phyloP scores from a whole-genome alignment of 2,797 vertebrate species.

The Gadopsis marmoratus region DNA sequence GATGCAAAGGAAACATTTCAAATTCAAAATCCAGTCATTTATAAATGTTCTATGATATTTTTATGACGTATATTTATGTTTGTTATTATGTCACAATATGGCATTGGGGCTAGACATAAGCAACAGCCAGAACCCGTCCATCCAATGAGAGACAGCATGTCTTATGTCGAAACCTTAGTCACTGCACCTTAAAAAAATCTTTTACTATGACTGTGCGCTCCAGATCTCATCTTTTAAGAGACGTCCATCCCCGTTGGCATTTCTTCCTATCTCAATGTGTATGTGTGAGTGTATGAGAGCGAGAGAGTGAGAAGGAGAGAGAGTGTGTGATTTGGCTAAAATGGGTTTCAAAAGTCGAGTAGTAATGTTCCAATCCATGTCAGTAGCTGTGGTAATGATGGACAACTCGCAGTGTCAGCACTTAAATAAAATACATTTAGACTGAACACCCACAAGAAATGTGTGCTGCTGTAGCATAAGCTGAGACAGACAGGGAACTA shows the following conservation, averaged over 20 bases:
- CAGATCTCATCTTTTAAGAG: not conserved
- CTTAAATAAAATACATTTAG: not conserved
- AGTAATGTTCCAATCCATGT: not conserved
- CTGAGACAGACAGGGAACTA: conserved; percentile 4
- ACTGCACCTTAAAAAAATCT: not conserved
- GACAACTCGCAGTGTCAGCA: not conserved
- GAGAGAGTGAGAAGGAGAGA: too few relatives aligned
- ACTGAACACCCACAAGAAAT: not conserved
- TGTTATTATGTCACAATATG: not conserved
- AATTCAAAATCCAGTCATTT: not conserved
- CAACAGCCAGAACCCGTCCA: too few relatives aligned
- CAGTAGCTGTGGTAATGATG: not conserved
- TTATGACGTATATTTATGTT: not conserved
- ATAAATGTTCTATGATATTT: not conserved
- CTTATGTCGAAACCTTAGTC: too few relatives aligned
- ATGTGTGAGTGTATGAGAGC: too few relatives aligned
- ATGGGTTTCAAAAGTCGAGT: not conserved
- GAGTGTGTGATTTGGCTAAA: not conserved
- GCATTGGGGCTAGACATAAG: too few relatives aligned
- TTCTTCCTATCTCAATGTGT: too few relatives aligned
- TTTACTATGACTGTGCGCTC: not conserved
- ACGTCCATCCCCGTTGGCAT: not conserved
- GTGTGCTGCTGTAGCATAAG: not conserved
- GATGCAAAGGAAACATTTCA: not conserved
- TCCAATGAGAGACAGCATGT: not conserved